Percentiles rank a stretch among this genome's conserved stretches.
Evolutionary conservation across 2,113 vertebrate species (phyloP).

Genomic region (Paramormyrops kingsleyae): DNA sequence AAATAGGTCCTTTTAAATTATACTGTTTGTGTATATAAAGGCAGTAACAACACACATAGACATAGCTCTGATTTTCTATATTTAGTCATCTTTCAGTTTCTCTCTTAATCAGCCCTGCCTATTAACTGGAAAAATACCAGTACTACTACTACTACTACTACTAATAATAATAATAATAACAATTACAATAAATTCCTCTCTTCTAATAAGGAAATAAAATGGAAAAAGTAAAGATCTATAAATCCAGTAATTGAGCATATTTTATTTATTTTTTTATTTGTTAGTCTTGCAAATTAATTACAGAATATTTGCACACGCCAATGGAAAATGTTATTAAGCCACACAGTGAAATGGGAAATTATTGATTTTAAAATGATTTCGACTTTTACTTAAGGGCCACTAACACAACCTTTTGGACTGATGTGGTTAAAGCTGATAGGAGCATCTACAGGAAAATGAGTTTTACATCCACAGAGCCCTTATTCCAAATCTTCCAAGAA

Average conservation of each 20-base stretch:
- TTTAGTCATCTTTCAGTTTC: slow-evolving; percentile 38
- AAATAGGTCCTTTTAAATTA: background rate
- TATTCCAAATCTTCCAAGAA: background rate
- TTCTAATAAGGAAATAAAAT: background rate
- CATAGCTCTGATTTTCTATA: slow-evolving; percentile 28
- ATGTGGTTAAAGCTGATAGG: background rate
- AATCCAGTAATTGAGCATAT: background rate
- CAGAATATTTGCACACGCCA: background rate
- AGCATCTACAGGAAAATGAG: background rate
- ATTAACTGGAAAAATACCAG: background rate
- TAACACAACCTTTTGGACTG: background rate
- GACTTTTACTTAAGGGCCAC: background rate
- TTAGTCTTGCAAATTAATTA: background rate
- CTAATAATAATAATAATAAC: background rate
- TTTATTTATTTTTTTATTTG: background rate
- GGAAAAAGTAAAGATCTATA: background rate
- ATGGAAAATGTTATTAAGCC: background rate
- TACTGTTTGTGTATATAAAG: background rate
- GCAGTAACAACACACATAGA: background rate
- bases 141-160: background rate
- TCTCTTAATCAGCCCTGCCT: background rate
- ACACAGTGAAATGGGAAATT: background rate
- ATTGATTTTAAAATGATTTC: background rate
- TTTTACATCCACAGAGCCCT: background rate
- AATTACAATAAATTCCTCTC: background rate